Conservation (phyloP, 2,888 invertebrate genomes). For the Drosophila peninsularis region DNA sequence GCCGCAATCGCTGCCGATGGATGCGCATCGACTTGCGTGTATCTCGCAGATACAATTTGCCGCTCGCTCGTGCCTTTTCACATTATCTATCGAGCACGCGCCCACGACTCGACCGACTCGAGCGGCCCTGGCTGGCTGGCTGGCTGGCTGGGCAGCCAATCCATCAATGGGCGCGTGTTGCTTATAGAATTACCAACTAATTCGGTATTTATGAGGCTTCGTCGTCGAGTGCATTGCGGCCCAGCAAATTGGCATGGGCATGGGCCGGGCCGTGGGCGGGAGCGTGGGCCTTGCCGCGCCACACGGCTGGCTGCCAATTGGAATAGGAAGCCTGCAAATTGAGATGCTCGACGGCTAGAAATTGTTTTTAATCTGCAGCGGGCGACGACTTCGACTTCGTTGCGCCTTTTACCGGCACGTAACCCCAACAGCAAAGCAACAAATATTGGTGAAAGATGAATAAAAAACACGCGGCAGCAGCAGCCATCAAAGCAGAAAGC, state of each 20-base stretch:
- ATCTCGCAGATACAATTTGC: constrained; percentile 53
- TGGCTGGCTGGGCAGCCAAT: constrained; percentile 36
- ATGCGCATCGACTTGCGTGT: constrained; percentile 48
- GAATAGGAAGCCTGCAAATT: constrained; percentile 72
- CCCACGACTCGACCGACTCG: constrained; percentile 34
- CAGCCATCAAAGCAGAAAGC: constrained; percentile 34
- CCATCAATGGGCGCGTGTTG: constrained; percentile 84
- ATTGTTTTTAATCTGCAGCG: constrained; percentile 69
- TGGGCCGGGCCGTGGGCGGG: neutral
- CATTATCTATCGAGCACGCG: constrained; percentile 66
- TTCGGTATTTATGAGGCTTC: constrained; percentile 83
- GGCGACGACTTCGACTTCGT: constrained; percentile 55
- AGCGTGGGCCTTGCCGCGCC: neutral
- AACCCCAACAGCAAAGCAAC: constrained; percentile 24
- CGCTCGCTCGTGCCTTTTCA: constrained; percentile 45
- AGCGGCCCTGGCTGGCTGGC: constrained; percentile 8
- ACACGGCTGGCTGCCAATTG: constrained; percentile 15
- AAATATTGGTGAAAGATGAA: neutral
- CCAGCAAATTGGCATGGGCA: constrained; percentile 17
- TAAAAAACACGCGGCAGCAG: constrained; percentile 16
- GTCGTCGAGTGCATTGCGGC: constrained; percentile 60
- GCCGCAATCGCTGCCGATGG: constrained; percentile 21
- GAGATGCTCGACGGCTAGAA: constrained; percentile 66
- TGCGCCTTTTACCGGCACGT: constrained; percentile 59
- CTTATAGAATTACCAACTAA: constrained; percentile 84